A percentile compares a stretch with the other conserved stretches of the same genome.
These are phyloP conservation scores for Merodon equestris DNA, from an alignment of 2,888 invertebrate genomes.

Conservation along the genomic window DNA sequence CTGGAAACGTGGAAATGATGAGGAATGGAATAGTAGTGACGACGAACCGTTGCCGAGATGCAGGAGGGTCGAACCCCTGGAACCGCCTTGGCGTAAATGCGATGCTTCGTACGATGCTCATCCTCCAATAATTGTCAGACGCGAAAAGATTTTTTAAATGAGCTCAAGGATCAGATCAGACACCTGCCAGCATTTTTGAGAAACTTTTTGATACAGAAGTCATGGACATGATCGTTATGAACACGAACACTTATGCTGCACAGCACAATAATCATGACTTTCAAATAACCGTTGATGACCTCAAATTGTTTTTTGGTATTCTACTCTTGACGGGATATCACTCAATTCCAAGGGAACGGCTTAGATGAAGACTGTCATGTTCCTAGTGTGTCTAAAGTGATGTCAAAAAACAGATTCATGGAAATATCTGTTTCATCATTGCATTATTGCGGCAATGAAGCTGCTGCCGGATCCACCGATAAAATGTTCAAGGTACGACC, in stretches of 20 bases:
- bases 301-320: conserved; percentile 14
- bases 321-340: conserved; percentile 11
- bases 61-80: conserved; percentile 21
- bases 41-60: conserved; percentile 25
- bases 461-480: no score
- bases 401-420: conserved; percentile 1
- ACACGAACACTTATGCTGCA: neutral
- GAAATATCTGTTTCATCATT: conserved; percentile 18
- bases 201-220: conserved; percentile 11
- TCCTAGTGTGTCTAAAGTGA: conserved; percentile 1
- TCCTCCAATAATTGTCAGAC: no score
- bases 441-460: no score
- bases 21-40: conserved; percentile 23
- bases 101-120: no score
- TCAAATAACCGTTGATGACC: conserved; percentile 3
- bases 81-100: conserved; percentile 23
- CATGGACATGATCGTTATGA: conserved; percentile 3
- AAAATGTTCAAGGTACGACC: no score
- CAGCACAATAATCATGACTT: neutral
- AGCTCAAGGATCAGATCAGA: no score
- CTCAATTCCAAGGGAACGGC: conserved; percentile 7
- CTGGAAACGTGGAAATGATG: neutral
- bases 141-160: no score
- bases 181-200: no score
- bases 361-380: conserved; percentile 8